A percentile compares a stretch with the other conserved stretches of the same genome.
Evolutionary conservation across 2,113 vertebrate species (phyloP).

Genomic region (Gymnarchus niloticus): DNA sequence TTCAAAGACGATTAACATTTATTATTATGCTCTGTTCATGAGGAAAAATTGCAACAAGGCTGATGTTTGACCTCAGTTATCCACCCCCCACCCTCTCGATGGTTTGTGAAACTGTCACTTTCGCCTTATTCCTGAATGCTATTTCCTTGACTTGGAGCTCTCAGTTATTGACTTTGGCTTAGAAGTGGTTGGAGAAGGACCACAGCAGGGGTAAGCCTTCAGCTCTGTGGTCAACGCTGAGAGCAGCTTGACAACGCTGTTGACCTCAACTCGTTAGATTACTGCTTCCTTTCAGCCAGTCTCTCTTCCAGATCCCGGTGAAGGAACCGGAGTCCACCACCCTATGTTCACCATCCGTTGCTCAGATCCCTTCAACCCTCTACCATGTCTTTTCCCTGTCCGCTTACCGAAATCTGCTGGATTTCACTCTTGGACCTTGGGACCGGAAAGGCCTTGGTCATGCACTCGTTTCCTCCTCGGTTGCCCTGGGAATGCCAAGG

Average conservation of each 20-base stretch:
- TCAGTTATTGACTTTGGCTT: not conserved
- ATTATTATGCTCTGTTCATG: not conserved
- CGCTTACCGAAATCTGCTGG: slow-evolving; percentile 62
- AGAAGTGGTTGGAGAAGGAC: not conserved
- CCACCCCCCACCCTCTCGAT: not conserved
- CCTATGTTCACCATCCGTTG: not conserved
- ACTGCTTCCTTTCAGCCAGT: not conserved
- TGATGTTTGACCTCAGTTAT: not conserved
- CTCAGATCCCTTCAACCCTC: not conserved
- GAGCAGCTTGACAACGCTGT: not conserved
- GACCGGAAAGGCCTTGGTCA: slow-evolving; percentile 53
- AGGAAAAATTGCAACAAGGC: not conserved
- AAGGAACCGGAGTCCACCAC: not conserved
- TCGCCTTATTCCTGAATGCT: not conserved
- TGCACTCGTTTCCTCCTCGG: slow-evolving; percentile 49
- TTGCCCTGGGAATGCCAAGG: slow-evolving; percentile 49
- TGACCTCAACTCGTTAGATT: not conserved
- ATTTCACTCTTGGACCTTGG: slow-evolving; percentile 62
- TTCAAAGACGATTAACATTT: not conserved
- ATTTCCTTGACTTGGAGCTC: not conserved
- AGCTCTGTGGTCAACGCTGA: not conserved
- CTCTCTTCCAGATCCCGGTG: not conserved
- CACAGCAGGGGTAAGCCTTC: not conserved
- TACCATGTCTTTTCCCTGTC: not conserved
- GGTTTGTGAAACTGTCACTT: not conserved